phyloP scores from a whole-genome alignment of 2,797 vertebrate genomes.

The Ispidina picta region DNA sequence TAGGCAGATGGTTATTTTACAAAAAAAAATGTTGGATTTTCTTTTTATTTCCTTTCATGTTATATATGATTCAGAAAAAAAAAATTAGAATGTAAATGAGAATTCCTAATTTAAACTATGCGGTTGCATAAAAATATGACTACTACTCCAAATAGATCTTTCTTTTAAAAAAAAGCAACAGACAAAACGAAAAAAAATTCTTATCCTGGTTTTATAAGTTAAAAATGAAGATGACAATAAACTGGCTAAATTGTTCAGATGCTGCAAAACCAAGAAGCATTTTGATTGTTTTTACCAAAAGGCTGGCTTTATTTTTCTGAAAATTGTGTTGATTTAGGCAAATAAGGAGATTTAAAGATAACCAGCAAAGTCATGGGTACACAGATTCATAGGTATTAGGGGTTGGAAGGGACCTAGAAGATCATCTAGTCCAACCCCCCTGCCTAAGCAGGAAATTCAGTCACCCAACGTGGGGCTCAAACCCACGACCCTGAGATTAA shows the following conservation, averaged over 20 bases:
- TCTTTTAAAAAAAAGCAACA: neutral
- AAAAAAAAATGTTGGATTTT: neutral
- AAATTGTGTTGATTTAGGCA: neutral
- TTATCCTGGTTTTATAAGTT: neutral
- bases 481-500: too few species aligned
- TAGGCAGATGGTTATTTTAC: neutral
- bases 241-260: neutral
- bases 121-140: neutral
- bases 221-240: neutral
- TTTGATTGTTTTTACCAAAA: neutral
- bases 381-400: too few species aligned
- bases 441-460: too few species aligned
- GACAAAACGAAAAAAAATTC: neutral
- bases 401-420: too few species aligned
- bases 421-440: too few species aligned
- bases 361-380: too few species aligned
- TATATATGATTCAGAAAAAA: neutral
- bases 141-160: neutral
- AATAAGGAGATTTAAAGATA: neutral
- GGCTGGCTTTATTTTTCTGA: neutral
- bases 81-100: neutral
- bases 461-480: too few species aligned
- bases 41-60: accelerated
- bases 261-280: neutral
- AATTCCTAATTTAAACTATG: neutral